Conservation (phyloP, 2,113 vertebrate species). For the Mirza zaza region DNA sequence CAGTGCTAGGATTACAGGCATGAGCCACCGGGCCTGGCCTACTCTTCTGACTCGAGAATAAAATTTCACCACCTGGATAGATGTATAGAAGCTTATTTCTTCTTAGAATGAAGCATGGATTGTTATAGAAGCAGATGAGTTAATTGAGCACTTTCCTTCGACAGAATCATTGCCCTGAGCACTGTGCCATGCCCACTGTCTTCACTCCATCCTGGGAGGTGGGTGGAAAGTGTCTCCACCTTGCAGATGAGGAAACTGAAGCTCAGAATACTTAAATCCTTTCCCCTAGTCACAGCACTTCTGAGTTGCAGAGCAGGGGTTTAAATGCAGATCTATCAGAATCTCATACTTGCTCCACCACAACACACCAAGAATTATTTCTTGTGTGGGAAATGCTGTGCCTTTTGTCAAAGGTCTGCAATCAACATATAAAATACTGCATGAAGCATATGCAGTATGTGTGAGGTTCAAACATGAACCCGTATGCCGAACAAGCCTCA, state of each 20-base stretch:
- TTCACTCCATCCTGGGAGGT: background rate
- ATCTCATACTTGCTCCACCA: background rate
- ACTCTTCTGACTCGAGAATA: slow-evolving; percentile 7
- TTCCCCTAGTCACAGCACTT: background rate
- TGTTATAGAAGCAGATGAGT: background rate
- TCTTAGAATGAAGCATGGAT: background rate
- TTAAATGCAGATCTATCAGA: background rate
- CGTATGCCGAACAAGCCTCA: background rate
- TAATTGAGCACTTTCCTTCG: background rate
- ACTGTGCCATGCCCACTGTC: background rate
- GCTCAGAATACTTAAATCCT: background rate
- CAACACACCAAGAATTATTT: background rate
- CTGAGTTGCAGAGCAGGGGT: background rate
- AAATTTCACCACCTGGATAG: background rate
- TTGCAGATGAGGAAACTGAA: background rate
- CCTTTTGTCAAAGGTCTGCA: background rate
- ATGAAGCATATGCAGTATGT: background rate
- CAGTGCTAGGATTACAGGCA: too few relatives aligned
- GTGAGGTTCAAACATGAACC: background rate
- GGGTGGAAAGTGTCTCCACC: background rate
- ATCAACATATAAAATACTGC: background rate
- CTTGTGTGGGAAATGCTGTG: background rate
- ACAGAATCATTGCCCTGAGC: background rate
- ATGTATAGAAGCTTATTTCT: background rate
- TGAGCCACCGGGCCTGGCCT: background rate